Conservation (phyloP, 2,113 vertebrate genomes). For the Taurulus bubalis region DNA sequence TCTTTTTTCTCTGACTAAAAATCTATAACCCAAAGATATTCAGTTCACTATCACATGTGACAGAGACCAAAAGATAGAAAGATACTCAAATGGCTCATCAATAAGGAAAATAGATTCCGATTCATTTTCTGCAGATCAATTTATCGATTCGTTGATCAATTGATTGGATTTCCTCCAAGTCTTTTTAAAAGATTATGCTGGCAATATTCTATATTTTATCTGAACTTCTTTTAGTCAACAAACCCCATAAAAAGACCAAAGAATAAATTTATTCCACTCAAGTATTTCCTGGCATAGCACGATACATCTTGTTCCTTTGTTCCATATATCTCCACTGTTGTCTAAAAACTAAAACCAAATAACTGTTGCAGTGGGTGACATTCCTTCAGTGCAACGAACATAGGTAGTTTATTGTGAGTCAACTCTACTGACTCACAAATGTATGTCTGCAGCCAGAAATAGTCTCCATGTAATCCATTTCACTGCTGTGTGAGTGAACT, state of each 20-base stretch:
- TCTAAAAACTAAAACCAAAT: background rate
- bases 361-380: background rate
- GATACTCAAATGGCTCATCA: background rate
- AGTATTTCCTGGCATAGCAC: background rate
- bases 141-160: background rate
- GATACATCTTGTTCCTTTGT: background rate
- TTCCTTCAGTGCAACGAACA: background rate
- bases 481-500: background rate
- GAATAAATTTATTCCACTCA: background rate
- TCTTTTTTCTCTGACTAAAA: background rate
- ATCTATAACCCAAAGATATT: background rate
- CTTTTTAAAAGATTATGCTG: background rate
- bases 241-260: background rate
- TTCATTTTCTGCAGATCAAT: background rate
- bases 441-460: background rate
- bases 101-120: background rate
- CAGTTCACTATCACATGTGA: background rate
- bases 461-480: background rate
- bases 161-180: background rate
- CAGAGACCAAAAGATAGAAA: background rate
- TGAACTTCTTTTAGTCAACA: background rate
- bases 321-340: background rate
- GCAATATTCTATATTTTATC: background rate
- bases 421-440: background rate
- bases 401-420: background rate